Percentiles rank a stretch among this genome's conserved stretches.
Evolutionary conservation across 1,140 invertebrate genomes (phyloP).

Genomic region (Cherax destructor): DNA sequence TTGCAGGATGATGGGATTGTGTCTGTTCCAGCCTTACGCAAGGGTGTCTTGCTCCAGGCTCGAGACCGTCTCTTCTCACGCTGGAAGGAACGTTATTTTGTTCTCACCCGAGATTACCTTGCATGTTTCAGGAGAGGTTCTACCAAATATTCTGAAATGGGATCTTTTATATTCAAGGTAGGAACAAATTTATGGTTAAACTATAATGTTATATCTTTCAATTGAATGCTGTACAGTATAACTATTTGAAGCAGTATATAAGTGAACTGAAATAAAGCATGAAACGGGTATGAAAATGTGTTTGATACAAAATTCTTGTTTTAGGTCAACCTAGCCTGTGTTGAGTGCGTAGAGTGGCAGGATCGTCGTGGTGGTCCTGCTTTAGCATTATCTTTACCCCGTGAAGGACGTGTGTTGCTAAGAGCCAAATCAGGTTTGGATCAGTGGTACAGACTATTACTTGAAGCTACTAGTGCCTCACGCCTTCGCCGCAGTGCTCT

Average conservation of each 20-base stretch:
- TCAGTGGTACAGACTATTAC: constrained; percentile 71
- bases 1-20: constrained; percentile 62
- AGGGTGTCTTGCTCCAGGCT: constrained; percentile 82
- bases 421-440: constrained; percentile 74
- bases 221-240: too few species aligned
- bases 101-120: constrained; percentile 82
- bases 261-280: background rate
- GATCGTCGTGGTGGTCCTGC: constrained; percentile 78
- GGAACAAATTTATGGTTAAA: constrained; percentile 52
- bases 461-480: constrained; percentile 70
- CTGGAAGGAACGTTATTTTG: constrained; percentile 83
- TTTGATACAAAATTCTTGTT: constrained; percentile 18
- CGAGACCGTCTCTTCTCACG: constrained; percentile 82
- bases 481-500: constrained; percentile 60
- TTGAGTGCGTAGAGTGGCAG: constrained; percentile 82
- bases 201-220: background rate
- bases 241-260: background rate
- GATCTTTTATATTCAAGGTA: constrained; percentile 84
- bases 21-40: constrained; percentile 78
- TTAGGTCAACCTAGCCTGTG: constrained; percentile 81
- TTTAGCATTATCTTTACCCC: constrained; percentile 77
- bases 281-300: background rate
- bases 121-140: constrained; percentile 82
- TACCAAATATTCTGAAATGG: constrained; percentile 82
- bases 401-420: constrained; percentile 80